A percentile compares a stretch with the other conserved stretches of the same genome.
Evolutionary conservation across 2,797 vertebrate genomes (phyloP).

Genomic region (Danio albolineatus): DNA sequence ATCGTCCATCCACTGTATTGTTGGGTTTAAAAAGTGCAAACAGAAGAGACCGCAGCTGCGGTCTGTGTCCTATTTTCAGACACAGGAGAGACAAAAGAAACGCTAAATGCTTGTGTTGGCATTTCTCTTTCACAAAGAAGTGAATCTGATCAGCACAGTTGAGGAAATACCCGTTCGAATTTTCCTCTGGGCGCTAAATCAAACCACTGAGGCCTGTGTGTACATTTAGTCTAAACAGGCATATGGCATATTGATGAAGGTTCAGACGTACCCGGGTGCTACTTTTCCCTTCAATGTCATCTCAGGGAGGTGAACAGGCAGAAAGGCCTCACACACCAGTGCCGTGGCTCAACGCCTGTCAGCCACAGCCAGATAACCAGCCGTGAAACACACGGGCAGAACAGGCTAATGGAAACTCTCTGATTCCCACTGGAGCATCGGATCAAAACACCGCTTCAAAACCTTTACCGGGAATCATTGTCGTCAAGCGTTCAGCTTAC

Average conservation of each 20-base stretch:
- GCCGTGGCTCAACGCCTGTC: slow-evolving; percentile 26
- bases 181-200: slow-evolving; percentile 50
- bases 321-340: slow-evolving; percentile 17
- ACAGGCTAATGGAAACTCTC: slow-evolving; percentile 36
- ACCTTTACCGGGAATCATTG: slow-evolving; percentile 45
- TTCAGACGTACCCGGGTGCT: slow-evolving; percentile 33
- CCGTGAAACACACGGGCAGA: slow-evolving; percentile 10
- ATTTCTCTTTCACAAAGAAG: slow-evolving; percentile 31
- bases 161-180: slow-evolving; percentile 1
- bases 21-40: not conserved
- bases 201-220: slow-evolving; percentile 25
- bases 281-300: slow-evolving; percentile 54
- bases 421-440: slow-evolving; percentile 33
- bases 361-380: slow-evolving; percentile 41
- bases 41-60: slow-evolving; percentile 76
- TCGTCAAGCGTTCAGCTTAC: slow-evolving; percentile 9
- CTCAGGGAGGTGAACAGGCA: slow-evolving; percentile 39
- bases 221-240: slow-evolving; percentile 52
- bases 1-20: not conserved
- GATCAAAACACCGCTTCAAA: slow-evolving; percentile 40
- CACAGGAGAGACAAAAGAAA: slow-evolving; percentile 81
- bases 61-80: slow-evolving; percentile 84
- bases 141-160: not conserved
- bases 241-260: slow-evolving; percentile 42
- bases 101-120: slow-evolving; percentile 45